Base-by-base conservation (phyloP, 2,888 invertebrate species). In the Strigamia crassipes region DNA sequence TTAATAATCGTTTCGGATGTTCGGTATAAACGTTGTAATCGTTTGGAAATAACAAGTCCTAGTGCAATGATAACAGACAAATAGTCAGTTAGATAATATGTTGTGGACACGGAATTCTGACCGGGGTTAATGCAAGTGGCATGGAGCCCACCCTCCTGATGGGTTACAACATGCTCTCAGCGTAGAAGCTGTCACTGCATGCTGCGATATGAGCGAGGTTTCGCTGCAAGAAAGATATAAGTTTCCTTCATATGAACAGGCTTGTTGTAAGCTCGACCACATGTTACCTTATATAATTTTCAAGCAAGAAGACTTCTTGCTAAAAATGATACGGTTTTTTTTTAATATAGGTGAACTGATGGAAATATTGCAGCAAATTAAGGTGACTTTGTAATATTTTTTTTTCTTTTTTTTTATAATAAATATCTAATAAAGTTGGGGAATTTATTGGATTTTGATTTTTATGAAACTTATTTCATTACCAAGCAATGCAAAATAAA, bases 41-140 rank as follows among this genome's bases (percentile, higher is more conserved):
- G n/a, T 56, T 56, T 56, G 56, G 56, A 56, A 56, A 18, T 51
- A 56, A 56, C 56, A 56, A 56, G 56, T 56, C 56, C 6, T 6
- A 18, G 21, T 18, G 56, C 56, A 56, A 56, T 56, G 56, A 56
- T 56, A 56, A 56, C 8, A 56, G 56, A 56, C 56, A 56, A 56
- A 56, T 56, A 56, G 56, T 56, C 56, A 56, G 56, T 56, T 56
- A 56, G 56, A 56, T 56, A 56, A 56, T 56, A 56, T n/a, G 56
- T 56, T 56, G 56, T 56, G 56, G 56, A 56, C 56, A 56, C 56
- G 56, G 56, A 56, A 18, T 56, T 56, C 56, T 56, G 56, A 56
- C 56, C 56, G 56, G 56, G 51, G 56, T 56, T 56, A 56, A 56
- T 56, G 56, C 56, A 56, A 56, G 56, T 56, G 56, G 56, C 56